Percentiles rank a stretch among this genome's conserved stretches.
Conservation (phyloP, 2,888 invertebrate genomes). For the Scelioninae gen. 1 region DNA sequence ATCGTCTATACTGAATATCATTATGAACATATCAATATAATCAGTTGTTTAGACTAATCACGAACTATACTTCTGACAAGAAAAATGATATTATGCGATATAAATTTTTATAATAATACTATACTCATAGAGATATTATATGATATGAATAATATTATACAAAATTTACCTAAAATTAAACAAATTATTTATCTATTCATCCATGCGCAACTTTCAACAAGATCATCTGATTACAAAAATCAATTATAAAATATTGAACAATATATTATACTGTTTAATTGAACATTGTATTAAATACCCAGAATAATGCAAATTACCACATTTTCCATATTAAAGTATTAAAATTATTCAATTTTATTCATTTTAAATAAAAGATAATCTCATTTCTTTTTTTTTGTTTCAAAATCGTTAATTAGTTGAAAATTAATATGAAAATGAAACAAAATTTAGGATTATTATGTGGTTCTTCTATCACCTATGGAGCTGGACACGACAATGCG, state of each 20-base stretch:
- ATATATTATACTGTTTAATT: too few relatives aligned
- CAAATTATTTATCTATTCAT: too few relatives aligned
- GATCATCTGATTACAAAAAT: too few relatives aligned
- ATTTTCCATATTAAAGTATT: too few relatives aligned
- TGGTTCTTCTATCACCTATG: constrained; percentile 98
- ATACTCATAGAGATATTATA: not conserved
- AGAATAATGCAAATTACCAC: too few relatives aligned
- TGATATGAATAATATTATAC: too few relatives aligned
- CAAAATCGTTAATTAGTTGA: not conserved
- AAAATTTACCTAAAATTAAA: too few relatives aligned
- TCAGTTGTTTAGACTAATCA: not conserved
- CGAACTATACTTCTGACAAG: not conserved
- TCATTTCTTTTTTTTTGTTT: not conserved
- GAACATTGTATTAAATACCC: too few relatives aligned
- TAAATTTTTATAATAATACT: not conserved
- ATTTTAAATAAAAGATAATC: not conserved
- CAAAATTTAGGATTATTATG: constrained; percentile 92
- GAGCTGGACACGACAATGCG: constrained; percentile 99
- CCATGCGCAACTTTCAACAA: too few relatives aligned
- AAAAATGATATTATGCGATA: not conserved
- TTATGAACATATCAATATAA: not conserved
- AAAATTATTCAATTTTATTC: too few relatives aligned
- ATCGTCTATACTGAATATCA: constrained; percentile 4
- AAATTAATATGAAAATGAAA: not conserved
- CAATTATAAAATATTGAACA: too few relatives aligned